A percentile compares a stretch with the other conserved stretches of the same genome.
Evolutionary conservation across 2,888 invertebrate genomes (phyloP).

Genomic region (Drosophila basisetae): DNA sequence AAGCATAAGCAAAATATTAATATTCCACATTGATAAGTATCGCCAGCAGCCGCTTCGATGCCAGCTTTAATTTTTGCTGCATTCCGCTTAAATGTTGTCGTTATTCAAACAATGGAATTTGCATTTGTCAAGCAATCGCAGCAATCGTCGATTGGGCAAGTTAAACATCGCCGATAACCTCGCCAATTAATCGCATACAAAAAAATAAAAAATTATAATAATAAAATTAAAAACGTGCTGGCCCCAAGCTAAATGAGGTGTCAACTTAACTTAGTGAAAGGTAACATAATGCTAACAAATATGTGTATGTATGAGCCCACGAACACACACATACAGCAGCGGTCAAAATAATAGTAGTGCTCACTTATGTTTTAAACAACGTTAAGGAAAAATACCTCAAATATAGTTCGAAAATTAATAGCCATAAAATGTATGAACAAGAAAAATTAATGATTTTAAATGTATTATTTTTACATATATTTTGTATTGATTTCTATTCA

Average conservation of each 20-base stretch:
- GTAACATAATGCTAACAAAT: slow-evolving; percentile 77
- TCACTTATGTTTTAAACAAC: neutral
- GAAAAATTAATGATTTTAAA: neutral
- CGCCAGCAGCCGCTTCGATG: neutral
- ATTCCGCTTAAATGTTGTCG: slow-evolving; percentile 60
- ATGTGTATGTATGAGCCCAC: slow-evolving; percentile 7
- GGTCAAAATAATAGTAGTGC: neutral
- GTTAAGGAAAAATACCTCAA: neutral
- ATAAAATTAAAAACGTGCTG: slow-evolving; percentile 8
- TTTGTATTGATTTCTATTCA: neutral
- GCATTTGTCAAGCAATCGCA: slow-evolving; percentile 79
- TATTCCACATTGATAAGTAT: neutral
- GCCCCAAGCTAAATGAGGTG: slow-evolving; percentile 74
- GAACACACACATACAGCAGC: neutral
- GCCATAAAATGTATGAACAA: neutral
- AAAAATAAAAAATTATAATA: slow-evolving; percentile 12
- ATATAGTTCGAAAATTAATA: neutral
- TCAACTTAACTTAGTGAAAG: slow-evolving; percentile 83
- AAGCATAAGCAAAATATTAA: neutral
- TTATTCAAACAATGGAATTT: slow-evolving; percentile 81
- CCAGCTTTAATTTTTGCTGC: slow-evolving; percentile 3
- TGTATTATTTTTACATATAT: neutral
- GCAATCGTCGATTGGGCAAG: slow-evolving; percentile 33
- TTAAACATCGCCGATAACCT: slow-evolving; percentile 19
- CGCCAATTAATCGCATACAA: slow-evolving; percentile 67